These are phyloP conservation scores for Danio tinwini DNA, from an alignment of 2,797 vertebrate species.

Conservation along the genomic window DNA sequence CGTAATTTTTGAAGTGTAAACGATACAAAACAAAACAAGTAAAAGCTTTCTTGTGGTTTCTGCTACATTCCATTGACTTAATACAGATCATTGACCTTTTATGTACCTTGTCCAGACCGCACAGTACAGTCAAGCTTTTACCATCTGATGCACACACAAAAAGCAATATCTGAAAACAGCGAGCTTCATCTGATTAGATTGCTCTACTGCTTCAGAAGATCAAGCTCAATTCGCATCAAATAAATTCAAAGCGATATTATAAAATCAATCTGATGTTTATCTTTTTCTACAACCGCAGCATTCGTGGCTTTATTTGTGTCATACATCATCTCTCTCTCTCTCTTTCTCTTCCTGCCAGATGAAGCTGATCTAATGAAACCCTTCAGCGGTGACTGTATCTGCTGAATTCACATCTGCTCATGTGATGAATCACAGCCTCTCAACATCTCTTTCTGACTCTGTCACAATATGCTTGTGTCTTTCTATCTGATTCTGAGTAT, in stretches of 20 bases:
- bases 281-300: constrained; percentile 4
- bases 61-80: neutral
- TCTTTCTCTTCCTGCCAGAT: constrained; percentile 40
- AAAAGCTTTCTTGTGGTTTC: neutral
- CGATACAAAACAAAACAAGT: too few relatives aligned
- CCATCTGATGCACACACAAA: neutral
- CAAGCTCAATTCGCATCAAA: neutral
- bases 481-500: neutral
- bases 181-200: neutral
- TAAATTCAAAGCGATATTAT: neutral
- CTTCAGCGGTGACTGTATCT: constrained; percentile 40
- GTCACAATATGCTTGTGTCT: neutral
- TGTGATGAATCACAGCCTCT: constrained; percentile 43
- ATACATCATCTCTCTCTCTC: constrained; percentile 24
- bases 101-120: too few relatives aligned
- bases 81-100: neutral
- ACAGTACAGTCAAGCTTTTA: too few relatives aligned
- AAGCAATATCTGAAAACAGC: constrained; percentile 1
- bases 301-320: constrained; percentile 15
- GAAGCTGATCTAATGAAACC: constrained; percentile 43
- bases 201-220: neutral
- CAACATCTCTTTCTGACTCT: constrained; percentile 13
- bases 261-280: neutral
- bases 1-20: too few relatives aligned
- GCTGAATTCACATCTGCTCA: constrained; percentile 46